A percentile compares a stretch with the other conserved stretches of the same genome.
Conservation (phyloP, 1,140 invertebrate species). For the Drosophila baimaii region DNA sequence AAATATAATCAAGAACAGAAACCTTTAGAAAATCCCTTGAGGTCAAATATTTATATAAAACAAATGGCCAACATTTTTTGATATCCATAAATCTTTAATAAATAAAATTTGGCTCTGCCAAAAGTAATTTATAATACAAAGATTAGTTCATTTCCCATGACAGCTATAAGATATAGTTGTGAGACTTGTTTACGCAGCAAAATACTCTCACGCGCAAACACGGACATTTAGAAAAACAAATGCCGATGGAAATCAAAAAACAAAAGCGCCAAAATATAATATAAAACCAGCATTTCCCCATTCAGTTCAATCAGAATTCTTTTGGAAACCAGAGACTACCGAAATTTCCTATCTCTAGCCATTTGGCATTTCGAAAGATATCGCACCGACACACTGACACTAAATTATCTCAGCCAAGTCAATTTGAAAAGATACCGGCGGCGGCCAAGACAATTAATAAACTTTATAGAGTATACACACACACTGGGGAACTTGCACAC, state of each 20-base stretch:
- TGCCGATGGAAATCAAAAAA: not conserved
- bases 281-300: not conserved
- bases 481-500: too few species aligned
- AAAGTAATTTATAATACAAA: not conserved
- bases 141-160: not conserved
- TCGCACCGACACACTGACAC: conserved; percentile 27
- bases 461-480: conserved; percentile 43
- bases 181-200: not conserved
- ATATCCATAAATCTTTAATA: not conserved
- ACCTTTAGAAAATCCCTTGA: too few species aligned
- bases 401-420: conserved; percentile 61
- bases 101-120: not conserved
- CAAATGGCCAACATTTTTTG: too few species aligned
- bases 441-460: conserved; percentile 47
- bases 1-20: not conserved
- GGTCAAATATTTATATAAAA: not conserved
- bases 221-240: not conserved
- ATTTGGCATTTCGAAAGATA: conserved; percentile 59
- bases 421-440: conserved; percentile 50
- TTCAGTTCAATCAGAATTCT: conserved; percentile 6
- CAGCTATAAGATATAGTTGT: not conserved
- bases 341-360: conserved; percentile 36
- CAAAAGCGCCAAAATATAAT: not conserved
- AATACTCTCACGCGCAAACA: not conserved
- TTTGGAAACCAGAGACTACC: conserved; percentile 1